Conservation (phyloP, 2,888 invertebrate species). For the Pachycephus smyrnensis region DNA sequence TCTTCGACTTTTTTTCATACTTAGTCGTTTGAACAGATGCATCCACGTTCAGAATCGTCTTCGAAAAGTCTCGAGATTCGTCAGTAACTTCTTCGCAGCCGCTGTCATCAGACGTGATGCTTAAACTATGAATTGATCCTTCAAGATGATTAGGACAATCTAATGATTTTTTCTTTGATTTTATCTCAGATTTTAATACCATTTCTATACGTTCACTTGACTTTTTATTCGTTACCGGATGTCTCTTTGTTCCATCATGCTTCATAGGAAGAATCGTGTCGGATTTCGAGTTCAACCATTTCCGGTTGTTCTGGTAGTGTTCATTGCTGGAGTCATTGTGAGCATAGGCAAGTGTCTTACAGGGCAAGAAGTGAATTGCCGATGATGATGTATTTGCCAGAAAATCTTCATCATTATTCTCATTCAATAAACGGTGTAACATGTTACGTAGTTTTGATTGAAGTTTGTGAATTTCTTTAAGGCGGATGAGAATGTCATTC, state of each 20-base stretch:
- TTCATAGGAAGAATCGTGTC: not conserved
- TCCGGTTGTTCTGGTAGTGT: not conserved
- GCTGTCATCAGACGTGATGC: not conserved
- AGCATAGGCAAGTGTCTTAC: not conserved
- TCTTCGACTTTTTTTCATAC: not conserved
- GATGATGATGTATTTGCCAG: not conserved
- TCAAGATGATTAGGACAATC: not conserved
- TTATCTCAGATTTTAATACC: not conserved
- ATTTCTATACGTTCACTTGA: not conserved
- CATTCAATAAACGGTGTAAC: slow-evolving; percentile 18
- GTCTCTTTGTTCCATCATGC: not conserved
- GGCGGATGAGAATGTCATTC: slow-evolving; percentile 12
- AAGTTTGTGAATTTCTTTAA: slow-evolving; percentile 42
- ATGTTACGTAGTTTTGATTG: slow-evolving; percentile 37
- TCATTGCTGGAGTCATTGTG: not conserved
- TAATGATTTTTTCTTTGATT: not conserved
- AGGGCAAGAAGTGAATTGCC: not conserved
- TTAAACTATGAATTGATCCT: not conserved
- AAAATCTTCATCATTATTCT: not conserved
- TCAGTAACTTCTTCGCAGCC: not conserved
- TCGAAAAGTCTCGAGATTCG: not conserved
- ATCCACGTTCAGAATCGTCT: not conserved
- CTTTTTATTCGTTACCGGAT: not conserved
- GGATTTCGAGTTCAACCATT: not conserved
- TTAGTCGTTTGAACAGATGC: not conserved